A percentile compares a stretch with the other conserved stretches of the same genome.
These are phyloP conservation scores for Oxycera nigricornis DNA, from an alignment of 2,888 invertebrate genomes.

Conservation along the genomic window DNA sequence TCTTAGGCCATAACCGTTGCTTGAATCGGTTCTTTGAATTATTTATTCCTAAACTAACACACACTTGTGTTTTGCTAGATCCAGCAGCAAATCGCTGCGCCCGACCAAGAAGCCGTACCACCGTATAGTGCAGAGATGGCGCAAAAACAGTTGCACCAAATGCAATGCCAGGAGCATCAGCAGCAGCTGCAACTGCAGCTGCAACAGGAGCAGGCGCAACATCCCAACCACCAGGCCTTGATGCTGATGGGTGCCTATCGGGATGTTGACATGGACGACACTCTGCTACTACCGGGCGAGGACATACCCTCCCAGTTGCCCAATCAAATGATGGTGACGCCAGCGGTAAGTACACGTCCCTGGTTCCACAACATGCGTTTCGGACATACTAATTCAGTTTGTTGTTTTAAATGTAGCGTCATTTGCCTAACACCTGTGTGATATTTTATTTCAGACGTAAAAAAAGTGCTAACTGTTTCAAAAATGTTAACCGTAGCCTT, in stretches of 20 bases:
- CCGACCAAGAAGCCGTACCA: constrained; percentile 61
- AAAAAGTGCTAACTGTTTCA: constrained; percentile 9
- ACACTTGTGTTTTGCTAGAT: background rate
- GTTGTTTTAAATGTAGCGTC: background rate
- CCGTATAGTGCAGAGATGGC: constrained; percentile 57
- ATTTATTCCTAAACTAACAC: no score
- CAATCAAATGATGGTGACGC: constrained; percentile 62
- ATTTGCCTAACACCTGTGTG: background rate
- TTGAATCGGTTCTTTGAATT: no score
- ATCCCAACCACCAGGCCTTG: constrained; percentile 30
- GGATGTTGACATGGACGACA: constrained; percentile 47
- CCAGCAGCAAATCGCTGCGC: constrained; percentile 51
- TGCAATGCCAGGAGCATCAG: background rate
- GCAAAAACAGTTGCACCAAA: background rate
- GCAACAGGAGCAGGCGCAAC: constrained; percentile 27
- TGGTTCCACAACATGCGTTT: background rate
- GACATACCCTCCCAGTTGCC: constrained; percentile 51
- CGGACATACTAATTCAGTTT: no score
- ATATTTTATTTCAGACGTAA: background rate
- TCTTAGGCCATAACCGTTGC: no score
- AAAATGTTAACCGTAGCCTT: constrained; percentile 32
- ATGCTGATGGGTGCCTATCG: constrained; percentile 44
- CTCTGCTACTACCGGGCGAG: constrained; percentile 46
- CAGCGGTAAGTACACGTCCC: constrained; percentile 58
- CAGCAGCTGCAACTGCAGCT: constrained; percentile 26